Evolutionary conservation across 2,113 vertebrate species (phyloP).

Genomic region (Malurus cyaneus): DNA sequence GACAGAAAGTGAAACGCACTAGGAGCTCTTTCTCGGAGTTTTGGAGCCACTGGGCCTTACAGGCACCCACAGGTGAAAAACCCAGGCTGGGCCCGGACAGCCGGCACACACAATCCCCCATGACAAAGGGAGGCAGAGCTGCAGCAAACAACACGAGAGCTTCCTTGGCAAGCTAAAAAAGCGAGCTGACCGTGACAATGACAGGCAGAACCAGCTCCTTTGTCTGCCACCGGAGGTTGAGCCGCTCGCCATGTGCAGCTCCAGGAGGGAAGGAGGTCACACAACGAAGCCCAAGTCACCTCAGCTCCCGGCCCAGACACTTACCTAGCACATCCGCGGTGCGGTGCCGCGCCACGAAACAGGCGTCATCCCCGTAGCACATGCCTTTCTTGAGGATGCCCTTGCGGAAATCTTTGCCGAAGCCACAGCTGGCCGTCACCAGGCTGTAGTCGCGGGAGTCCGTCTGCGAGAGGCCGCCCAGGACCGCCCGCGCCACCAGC

Average conservation of each 20-base stretch:
- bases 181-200: not conserved
- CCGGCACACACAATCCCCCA: not conserved
- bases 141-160: not conserved
- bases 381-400: slow-evolving; percentile 98
- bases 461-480: slow-evolving; percentile 95
- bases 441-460: slow-evolving; percentile 94
- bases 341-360: slow-evolving; percentile 91
- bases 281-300: not conserved
- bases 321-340: slow-evolving; percentile 94
- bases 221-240: not conserved
- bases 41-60: not conserved
- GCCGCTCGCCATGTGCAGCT: slow-evolving; percentile 27
- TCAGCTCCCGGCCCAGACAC: slow-evolving; percentile 12
- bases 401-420: slow-evolving; percentile 99
- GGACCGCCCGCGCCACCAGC: slow-evolving; percentile 95
- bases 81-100: not conserved
- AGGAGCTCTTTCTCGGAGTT: not conserved
- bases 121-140: not conserved
- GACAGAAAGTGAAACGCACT: accelerated
- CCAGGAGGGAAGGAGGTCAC: not conserved
- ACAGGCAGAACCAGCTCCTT: not conserved
- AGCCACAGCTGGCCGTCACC: slow-evolving; percentile 94
- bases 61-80: not conserved
- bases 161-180: not conserved
- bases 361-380: slow-evolving; percentile 98